Evolutionary conservation across 2,113 vertebrate species (phyloP).

Genomic region (Rutilus rutilus): DNA sequence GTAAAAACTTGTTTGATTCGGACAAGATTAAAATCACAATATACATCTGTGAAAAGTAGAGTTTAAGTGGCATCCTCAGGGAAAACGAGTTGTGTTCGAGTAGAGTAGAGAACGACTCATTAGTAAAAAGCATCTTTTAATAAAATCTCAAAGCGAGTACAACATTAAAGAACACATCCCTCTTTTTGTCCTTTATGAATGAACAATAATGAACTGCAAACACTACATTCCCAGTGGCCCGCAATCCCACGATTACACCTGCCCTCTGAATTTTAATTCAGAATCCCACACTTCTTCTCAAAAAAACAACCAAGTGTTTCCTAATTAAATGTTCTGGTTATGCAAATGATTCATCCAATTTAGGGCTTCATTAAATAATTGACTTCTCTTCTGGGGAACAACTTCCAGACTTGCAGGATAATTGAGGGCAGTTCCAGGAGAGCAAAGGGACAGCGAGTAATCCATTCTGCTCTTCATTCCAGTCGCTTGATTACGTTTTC

Average conservation of each 20-base stretch:
- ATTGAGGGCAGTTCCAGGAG: slow-evolving; percentile 39
- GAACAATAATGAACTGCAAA: background rate
- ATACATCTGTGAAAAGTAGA: background rate
- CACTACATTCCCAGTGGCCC: background rate
- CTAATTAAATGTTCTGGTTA: slow-evolving; percentile 54
- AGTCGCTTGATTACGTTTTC: background rate
- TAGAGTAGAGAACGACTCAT: background rate
- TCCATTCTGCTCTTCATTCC: slow-evolving; percentile 37
- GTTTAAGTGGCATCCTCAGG: background rate
- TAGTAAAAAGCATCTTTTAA: background rate
- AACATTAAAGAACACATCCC: too few relatives aligned
- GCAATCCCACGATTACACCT: background rate
- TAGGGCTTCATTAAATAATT: slow-evolving; percentile 51
- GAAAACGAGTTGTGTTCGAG: background rate
- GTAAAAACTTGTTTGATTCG: background rate
- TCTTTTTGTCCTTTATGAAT: slow-evolving; percentile 25
- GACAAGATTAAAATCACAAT: background rate
- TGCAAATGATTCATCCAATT: slow-evolving; percentile 52
- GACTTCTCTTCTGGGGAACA: slow-evolving; percentile 43
- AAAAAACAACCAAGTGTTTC: slow-evolving; percentile 33
- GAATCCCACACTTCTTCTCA: background rate
- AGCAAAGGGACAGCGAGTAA: slow-evolving; percentile 13
- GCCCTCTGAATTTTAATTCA: slow-evolving; percentile 34
- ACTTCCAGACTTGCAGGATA: slow-evolving; percentile 43
- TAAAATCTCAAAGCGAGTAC: background rate